Base-by-base conservation (phyloP, 2,113 vertebrate genomes). In the Tyto alba region DNA sequence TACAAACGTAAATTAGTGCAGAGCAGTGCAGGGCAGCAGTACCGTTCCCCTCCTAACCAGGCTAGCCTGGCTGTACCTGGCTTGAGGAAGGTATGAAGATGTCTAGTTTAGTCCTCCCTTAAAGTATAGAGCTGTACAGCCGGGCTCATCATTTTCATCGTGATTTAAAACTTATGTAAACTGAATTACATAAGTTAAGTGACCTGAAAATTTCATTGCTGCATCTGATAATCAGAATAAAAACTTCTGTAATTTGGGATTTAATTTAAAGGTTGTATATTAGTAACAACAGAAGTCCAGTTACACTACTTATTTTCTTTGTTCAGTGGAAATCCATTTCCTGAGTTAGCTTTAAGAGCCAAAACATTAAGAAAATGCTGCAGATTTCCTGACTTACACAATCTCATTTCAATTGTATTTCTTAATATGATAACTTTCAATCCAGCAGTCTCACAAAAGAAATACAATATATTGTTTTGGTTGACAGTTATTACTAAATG, bases 311-410 rank as follows among this genome's bases (percentile, higher is more conserved):
- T 67, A 60, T 4, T 85, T 12, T 52, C 76, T 74, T 45, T 82
- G 41, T 56, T 90, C 52, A 71, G 56, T 62, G 53, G 72, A 71
- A 85, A 57, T 91, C 43, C 36, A 29, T 72, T 84, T 72, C 62
- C 77, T 53, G 64, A 71, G 76, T 95, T 87, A 85, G 36, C 78
- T 94, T 71, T 85, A 78, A 68, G 38, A 89, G 30, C 90, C 85
- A 82, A 52, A 82, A 69, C 16, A 47, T 60, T 25, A 53, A 41
- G 38, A 86, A 93, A 92, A 79, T 79, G 88, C 71, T 64, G 82
- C 59, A 92, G 76, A 82, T 50, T 88, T 90, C 87, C 63, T 55
- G 94, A 94, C 63, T 78, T 90, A 85, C 19, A 83, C 83, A 79
- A 81, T 66, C 34, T 87, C 2, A 9, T 78, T 93, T 89, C 34